Evolutionary conservation across 2,797 vertebrate species (phyloP).

Genomic region (Okamejei kenojei): DNA sequence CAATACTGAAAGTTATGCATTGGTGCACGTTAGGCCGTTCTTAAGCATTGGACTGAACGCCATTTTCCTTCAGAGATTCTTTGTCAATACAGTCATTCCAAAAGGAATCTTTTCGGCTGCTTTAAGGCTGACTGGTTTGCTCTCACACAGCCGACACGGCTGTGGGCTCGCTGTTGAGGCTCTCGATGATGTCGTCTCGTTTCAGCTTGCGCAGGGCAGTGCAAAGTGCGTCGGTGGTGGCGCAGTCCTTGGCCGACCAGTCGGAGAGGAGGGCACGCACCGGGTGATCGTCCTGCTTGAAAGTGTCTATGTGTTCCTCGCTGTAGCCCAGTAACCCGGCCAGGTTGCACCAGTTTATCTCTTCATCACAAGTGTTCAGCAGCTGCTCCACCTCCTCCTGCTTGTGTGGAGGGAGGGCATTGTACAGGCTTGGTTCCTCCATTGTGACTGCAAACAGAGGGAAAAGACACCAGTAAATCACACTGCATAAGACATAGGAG

Average conservation of each 20-base stretch:
- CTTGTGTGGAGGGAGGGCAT: conserved; percentile 62
- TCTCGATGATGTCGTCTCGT: conserved; percentile 82
- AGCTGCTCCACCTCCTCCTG: conserved; percentile 79
- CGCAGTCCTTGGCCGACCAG: conserved; percentile 82
- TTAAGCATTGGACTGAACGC: conserved; percentile 41
- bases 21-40: conserved; percentile 45
- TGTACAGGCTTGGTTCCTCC: conserved; percentile 66
- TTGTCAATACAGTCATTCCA: conserved; percentile 2
- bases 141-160: conserved; percentile 75
- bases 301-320: conserved; percentile 78
- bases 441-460: conserved; percentile 65
- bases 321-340: conserved; percentile 85
- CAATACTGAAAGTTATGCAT: conserved; percentile 46
- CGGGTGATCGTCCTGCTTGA: conserved; percentile 76
- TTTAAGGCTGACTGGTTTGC: conserved; percentile 36
- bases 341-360: conserved; percentile 77
- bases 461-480: not conserved
- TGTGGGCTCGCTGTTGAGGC: conserved; percentile 71
- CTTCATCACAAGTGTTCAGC: conserved; percentile 62
- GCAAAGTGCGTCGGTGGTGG: conserved; percentile 76
- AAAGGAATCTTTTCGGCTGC: conserved; percentile 8
- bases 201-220: conserved; percentile 80
- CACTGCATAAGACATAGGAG: no score
- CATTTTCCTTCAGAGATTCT: conserved; percentile 46
- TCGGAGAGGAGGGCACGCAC: conserved; percentile 75